Conservation (phyloP, 2,113 vertebrate species). For the Notechis scutatus region DNA sequence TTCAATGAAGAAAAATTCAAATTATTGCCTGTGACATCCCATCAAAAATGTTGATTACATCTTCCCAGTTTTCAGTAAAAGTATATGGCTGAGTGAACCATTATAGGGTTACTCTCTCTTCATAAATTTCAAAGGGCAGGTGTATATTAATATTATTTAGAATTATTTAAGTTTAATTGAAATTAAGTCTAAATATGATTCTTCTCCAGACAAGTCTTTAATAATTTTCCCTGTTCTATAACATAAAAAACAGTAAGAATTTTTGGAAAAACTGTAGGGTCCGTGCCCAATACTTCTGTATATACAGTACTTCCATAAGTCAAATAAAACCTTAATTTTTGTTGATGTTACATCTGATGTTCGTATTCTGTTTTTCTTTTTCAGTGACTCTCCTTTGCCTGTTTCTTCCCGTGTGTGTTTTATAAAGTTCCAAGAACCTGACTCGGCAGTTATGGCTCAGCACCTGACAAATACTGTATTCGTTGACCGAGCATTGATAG, state of each 20-base stretch:
- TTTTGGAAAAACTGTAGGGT: background rate
- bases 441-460: constrained; percentile 96
- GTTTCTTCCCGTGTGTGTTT: constrained; percentile 99
- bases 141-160: background rate
- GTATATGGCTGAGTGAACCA: background rate
- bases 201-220: background rate
- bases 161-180: background rate
- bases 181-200: background rate
- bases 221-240: background rate
- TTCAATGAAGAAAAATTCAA: background rate
- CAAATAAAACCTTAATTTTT: fast-evolving
- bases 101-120: background rate
- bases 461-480: constrained; percentile 99
- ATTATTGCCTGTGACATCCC: background rate
- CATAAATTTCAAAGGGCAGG: background rate
- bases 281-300: background rate
- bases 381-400: constrained; percentile 98
- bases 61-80: background rate
- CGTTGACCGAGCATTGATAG: constrained; percentile 99
- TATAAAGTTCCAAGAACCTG: constrained; percentile 99
- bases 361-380: constrained; percentile 62
- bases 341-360: background rate
- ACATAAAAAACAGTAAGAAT: background rate
- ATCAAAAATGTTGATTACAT: background rate
- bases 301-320: background rate